phyloP scores from a whole-genome alignment of 1,140 invertebrate species.

The Caenorhabditis inopinata region DNA sequence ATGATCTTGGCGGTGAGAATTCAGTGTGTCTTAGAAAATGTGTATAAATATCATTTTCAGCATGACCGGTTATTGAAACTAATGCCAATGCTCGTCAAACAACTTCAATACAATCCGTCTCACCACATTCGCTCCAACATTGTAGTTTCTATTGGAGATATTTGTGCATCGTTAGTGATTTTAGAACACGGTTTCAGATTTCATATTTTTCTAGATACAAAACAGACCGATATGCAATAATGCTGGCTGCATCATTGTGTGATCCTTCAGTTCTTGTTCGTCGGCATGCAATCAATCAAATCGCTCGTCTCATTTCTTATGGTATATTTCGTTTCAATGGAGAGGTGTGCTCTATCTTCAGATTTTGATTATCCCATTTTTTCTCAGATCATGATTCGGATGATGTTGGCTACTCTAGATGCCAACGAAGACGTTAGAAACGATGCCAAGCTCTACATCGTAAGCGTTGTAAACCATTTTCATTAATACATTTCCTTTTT shows the following conservation, averaged over 20 bases:
- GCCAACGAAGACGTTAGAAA: not conserved
- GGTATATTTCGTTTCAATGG: not conserved
- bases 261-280: not conserved
- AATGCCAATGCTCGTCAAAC: not conserved
- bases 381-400: constrained; percentile 25
- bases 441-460: not conserved
- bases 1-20: not conserved
- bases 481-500: not conserved
- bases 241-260: not conserved
- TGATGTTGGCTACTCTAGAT: not conserved
- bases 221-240: not conserved
- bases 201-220: not conserved
- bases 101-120: not conserved
- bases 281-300: constrained; percentile 9
- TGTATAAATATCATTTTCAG: not conserved
- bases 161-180: not conserved
- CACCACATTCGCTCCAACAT: constrained; percentile 8
- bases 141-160: not conserved
- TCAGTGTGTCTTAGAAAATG: no score
- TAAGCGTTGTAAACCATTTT: not conserved
- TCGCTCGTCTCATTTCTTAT: not conserved
- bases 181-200: not conserved
- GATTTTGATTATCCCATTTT: no score
- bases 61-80: not conserved
- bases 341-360: no score